Evolutionary conservation across 2,888 invertebrate genomes (phyloP), one percentile per base, ranked within the genome.

Genomic region (Pachliopta kotzebuea): DNA sequence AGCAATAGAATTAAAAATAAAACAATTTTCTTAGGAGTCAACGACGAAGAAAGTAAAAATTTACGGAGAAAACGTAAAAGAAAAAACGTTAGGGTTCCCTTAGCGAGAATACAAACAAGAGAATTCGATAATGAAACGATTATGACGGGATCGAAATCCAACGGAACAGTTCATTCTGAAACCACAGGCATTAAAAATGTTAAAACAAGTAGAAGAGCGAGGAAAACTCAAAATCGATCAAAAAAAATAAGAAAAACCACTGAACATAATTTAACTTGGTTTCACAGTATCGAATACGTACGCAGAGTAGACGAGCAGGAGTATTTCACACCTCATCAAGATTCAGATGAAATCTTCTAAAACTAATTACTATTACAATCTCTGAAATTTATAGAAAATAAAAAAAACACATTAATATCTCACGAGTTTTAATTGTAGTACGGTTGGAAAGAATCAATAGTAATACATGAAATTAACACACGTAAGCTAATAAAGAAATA

Each of bases 261-360:
- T 4, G 55, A 24, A 17, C 7, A 24, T 23, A 49, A 62, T 49
- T 62, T 66, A 26, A 55, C 62, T 26, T 66, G 65, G 65, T 62
- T 66, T 18, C 56, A 66, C 8, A 59, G 8, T 42, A 66, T 66
- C 21, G 62, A 66, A 62, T 62, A 9, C 11, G 52, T 66, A 18
- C 24, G 65, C 21, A 21, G 23, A 26, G 37, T 66, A 8, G 65
- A 62, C 21, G 55, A 45, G n/a, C 9, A 45, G 18, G 65, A 66
- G 42, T 66, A 62, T 52, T 58, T 52, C 11, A 58, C 24, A 54
- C 26, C 24, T 0, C 1, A 17, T 23, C 21, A 29, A 20, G 42
- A 17, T 24, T 26, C 58, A 4, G 29, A 57, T 17, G 58, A 53
- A 42, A 26, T 20, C 20, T 52, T 52, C n/a, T 52, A 14, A 23